Conservation (phyloP, 2,888 invertebrate genomes). For the Thymelicus acteon region DNA sequence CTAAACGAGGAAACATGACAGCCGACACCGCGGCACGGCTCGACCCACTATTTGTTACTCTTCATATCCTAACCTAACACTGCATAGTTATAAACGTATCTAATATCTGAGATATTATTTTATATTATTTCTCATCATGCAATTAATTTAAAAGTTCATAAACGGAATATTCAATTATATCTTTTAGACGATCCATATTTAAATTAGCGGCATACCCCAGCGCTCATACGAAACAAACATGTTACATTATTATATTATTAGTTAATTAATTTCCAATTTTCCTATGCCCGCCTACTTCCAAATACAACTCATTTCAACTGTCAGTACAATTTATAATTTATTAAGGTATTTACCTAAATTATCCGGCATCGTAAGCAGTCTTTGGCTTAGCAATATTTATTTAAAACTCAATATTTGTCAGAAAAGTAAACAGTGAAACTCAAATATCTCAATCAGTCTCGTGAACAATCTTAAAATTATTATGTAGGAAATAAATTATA, state of each 20-base stretch:
- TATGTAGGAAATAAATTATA: constrained; percentile 57
- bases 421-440: constrained; percentile 28
- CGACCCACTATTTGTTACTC: no score
- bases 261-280: not conserved
- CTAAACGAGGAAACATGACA: constrained; percentile 49
- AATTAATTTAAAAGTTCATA: no score
- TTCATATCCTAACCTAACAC: not conserved
- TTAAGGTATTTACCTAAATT: constrained; percentile 22
- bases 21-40: not conserved
- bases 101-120: not conserved
- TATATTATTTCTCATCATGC: not conserved
- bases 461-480: constrained; percentile 55
- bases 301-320: not conserved
- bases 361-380: constrained; percentile 49
- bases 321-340: constrained; percentile 15
- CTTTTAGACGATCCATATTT: not conserved
- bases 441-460: constrained; percentile 65
- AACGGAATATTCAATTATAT: no score
- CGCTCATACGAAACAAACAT: not conserved
- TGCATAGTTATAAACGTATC: not conserved
- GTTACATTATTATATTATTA: no score
- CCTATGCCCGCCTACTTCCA: not conserved
- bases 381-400: constrained; percentile 49
- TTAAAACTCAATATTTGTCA: not conserved
- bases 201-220: not conserved